These are phyloP conservation scores for Aulostomus chinensis DNA, from an alignment of 2,797 vertebrate genomes.

Conservation along the genomic window DNA sequence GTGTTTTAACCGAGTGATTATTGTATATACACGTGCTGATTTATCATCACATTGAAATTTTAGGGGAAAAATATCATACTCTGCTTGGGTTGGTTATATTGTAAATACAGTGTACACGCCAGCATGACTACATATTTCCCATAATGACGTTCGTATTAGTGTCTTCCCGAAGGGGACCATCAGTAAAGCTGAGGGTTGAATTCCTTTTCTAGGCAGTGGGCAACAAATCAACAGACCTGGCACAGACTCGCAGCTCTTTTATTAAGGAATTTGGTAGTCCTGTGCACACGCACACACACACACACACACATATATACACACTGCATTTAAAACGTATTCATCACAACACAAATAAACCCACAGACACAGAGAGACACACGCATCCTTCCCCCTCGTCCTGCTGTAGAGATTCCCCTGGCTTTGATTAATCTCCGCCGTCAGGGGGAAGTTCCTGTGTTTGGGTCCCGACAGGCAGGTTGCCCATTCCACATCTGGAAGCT, in stretches of 20 bases:
- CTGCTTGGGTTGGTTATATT: conserved; percentile 48
- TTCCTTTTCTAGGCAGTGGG: conserved; percentile 43
- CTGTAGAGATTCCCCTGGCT: conserved; percentile 71
- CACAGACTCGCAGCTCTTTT: conserved; percentile 30
- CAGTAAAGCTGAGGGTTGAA: conserved; percentile 56
- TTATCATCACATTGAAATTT: conserved; percentile 68
- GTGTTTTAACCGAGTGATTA: conserved; percentile 70
- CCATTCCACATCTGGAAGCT: conserved; percentile 84
- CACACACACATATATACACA: conserved; percentile 42
- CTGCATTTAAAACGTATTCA: conserved; percentile 38
- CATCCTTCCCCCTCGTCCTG: conserved; percentile 35
- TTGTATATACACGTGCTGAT: conserved; percentile 64
- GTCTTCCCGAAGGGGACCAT: conserved; percentile 55
- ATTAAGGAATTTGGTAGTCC: conserved; percentile 40
- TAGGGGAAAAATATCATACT: conserved; percentile 37
- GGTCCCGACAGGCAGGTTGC: conserved; percentile 74
- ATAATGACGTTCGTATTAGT: conserved; percentile 49
- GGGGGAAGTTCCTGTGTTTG: conserved; percentile 80
- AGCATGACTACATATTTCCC: conserved; percentile 64
- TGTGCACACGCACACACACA: conserved; percentile 1
- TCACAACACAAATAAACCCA: conserved; percentile 48
- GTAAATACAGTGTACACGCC: conserved; percentile 56
- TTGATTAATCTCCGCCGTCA: conserved; percentile 80
- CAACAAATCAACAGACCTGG: conserved; percentile 64
- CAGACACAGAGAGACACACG: conserved; percentile 20